Evolutionary conservation across 2,888 invertebrate species (phyloP).

Genomic region (Scaptomyza parva): DNA sequence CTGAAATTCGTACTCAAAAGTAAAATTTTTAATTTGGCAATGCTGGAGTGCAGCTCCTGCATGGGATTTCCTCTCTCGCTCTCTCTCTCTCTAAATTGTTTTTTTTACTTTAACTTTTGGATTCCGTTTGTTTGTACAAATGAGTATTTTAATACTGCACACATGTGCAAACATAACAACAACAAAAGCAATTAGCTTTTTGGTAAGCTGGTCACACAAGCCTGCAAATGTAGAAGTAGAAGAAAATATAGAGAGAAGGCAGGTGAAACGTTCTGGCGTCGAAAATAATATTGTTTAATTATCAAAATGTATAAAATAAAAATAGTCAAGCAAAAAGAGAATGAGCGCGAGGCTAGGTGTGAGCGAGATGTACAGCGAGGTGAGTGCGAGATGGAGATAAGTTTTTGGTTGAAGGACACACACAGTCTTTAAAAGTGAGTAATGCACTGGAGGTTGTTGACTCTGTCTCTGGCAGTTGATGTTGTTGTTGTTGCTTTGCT

Average conservation of each 20-base stretch:
- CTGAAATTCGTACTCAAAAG: not conserved
- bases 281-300: conserved; percentile 69
- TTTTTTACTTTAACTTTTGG: too few relatives aligned
- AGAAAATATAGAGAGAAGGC: conserved; percentile 5
- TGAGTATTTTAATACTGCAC: conserved; percentile 32
- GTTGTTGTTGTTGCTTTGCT: conserved; percentile 26
- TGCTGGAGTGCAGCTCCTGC: not conserved
- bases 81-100: too few relatives aligned
- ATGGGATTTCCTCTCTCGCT: not conserved
- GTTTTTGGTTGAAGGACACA: conserved; percentile 83
- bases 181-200: conserved; percentile 37
- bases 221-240: conserved; percentile 19
- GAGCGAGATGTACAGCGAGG: conserved; percentile 29
- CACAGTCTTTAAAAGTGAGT: conserved; percentile 83
- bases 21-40: not conserved
- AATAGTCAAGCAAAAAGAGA: conserved; percentile 44
- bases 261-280: conserved; percentile 23
- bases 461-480: conserved; percentile 54
- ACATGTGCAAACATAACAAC: conserved; percentile 52
- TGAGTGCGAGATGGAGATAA: conserved; percentile 72
- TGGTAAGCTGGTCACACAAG: too few relatives aligned
- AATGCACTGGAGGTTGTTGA: conserved; percentile 83
- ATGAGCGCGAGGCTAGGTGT: conserved; percentile 11
- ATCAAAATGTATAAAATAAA: conserved; percentile 72
- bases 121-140: too few relatives aligned